Conservation (phyloP, 2,797 vertebrate genomes). For the Zalophus californianus region DNA sequence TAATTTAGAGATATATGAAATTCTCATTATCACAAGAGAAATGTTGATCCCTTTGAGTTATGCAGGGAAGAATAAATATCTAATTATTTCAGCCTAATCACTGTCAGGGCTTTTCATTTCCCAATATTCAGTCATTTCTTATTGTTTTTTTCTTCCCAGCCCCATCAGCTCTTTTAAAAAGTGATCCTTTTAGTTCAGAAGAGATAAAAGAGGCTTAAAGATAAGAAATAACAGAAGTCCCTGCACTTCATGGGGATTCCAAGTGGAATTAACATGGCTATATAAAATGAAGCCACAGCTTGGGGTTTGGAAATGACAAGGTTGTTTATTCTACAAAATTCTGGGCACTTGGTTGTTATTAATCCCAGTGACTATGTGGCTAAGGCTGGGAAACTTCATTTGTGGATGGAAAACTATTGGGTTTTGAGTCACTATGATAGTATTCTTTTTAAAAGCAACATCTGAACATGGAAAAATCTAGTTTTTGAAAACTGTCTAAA, state of each 20-base stretch:
- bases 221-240: constrained; percentile 74
- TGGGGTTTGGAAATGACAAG: constrained; percentile 61
- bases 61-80: constrained; percentile 68
- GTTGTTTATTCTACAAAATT: constrained; percentile 75
- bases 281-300: constrained; percentile 65
- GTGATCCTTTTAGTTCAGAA: constrained; percentile 61
- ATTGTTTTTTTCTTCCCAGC: constrained; percentile 33
- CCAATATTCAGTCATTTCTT: constrained; percentile 57
- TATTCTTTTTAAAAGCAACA: constrained; percentile 35
- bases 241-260: constrained; percentile 74
- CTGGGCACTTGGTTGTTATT: constrained; percentile 62
- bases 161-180: constrained; percentile 64
- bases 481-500: constrained; percentile 34
- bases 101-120: constrained; percentile 66
- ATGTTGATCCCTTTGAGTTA: constrained; percentile 66
- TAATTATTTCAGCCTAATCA: constrained; percentile 80
- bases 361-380: constrained; percentile 50
- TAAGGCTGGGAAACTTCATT: constrained; percentile 33
- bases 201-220: constrained; percentile 77
- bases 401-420: constrained; percentile 17
- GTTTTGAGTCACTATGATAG: background rate
- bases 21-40: constrained; percentile 62
- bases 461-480: background rate
- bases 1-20: constrained; percentile 71
- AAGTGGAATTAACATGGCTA: constrained; percentile 68